Conservation (phyloP, 1,140 invertebrate species). For the Pararge aegeria region DNA sequence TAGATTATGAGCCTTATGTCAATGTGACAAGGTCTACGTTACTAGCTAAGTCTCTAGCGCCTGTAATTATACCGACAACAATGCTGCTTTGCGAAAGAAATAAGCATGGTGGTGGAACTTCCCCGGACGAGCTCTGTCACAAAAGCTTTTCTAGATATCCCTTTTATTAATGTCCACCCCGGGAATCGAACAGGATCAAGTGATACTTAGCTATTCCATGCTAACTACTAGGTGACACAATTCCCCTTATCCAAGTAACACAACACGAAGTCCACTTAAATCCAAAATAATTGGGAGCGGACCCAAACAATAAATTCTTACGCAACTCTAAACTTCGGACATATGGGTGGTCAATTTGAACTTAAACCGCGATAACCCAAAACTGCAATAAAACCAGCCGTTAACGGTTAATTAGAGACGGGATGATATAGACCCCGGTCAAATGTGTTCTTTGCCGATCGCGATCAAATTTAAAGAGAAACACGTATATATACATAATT, state of each 20-base stretch:
- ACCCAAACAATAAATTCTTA: constrained; percentile 42
- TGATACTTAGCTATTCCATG: not conserved
- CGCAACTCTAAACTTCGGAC: constrained; percentile 43
- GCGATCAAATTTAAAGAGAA: not conserved
- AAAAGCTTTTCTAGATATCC: no score
- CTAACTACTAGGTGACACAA: not conserved
- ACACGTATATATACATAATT: not conserved
- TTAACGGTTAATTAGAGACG: constrained; percentile 69
- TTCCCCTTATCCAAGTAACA: not conserved
- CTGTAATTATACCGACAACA: no score
- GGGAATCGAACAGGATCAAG: no score
- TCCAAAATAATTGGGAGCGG: constrained; percentile 21
- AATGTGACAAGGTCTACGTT: no score
- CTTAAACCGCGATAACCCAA: constrained; percentile 54
- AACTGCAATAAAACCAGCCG: constrained; percentile 64
- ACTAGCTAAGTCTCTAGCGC: no score
- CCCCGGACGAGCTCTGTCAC: no score
- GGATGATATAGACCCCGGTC: constrained; percentile 29
- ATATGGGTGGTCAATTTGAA: constrained; percentile 59
- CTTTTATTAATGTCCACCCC: no score
- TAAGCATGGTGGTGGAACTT: no score
- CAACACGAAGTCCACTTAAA: constrained; percentile 17
- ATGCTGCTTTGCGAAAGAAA: no score
- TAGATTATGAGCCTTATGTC: no score
- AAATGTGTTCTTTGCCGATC: not conserved